Percentiles rank a stretch among this genome's conserved stretches.
These are phyloP conservation scores for Eurytoma californica DNA, from an alignment of 2,888 invertebrate genomes.

Conservation along the genomic window DNA sequence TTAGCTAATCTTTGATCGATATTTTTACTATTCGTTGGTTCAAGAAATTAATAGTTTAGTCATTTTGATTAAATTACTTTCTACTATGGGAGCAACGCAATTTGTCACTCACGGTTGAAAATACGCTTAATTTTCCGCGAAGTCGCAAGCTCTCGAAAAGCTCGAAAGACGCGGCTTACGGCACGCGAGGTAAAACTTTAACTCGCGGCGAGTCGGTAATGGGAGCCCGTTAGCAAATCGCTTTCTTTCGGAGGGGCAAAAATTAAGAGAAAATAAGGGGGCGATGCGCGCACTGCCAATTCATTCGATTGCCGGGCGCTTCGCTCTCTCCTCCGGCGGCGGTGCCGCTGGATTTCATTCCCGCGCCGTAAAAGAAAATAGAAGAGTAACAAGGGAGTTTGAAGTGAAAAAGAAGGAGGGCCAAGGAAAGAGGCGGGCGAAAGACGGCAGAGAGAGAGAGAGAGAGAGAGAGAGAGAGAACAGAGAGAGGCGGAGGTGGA, in stretches of 20 bases:
- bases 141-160: too few relatives aligned
- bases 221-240: constrained; percentile 41
- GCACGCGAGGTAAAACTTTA: constrained; percentile 17
- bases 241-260: constrained; percentile 42
- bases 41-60: too few relatives aligned
- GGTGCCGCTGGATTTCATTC: constrained; percentile 44
- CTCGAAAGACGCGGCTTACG: too few relatives aligned
- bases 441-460: background rate
- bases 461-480: background rate
- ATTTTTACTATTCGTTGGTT: too few relatives aligned
- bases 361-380: constrained; percentile 51
- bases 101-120: too few relatives aligned
- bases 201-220: constrained; percentile 23
- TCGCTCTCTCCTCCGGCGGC: constrained; percentile 6
- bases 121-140: too few relatives aligned
- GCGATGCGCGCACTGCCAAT: constrained; percentile 49
- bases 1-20: too few relatives aligned
- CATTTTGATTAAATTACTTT: too few relatives aligned
- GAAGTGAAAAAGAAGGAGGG: constrained; percentile 29
- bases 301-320: constrained; percentile 50
- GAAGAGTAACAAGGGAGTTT: constrained; percentile 34
- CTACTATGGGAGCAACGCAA: too few relatives aligned
- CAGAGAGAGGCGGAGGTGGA: constrained; percentile 37
- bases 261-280: constrained; percentile 49
- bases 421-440: background rate